These are phyloP conservation scores for Yoshiicerus persimilis DNA, from an alignment of 1,140 invertebrate genomes.

Conservation along the genomic window DNA sequence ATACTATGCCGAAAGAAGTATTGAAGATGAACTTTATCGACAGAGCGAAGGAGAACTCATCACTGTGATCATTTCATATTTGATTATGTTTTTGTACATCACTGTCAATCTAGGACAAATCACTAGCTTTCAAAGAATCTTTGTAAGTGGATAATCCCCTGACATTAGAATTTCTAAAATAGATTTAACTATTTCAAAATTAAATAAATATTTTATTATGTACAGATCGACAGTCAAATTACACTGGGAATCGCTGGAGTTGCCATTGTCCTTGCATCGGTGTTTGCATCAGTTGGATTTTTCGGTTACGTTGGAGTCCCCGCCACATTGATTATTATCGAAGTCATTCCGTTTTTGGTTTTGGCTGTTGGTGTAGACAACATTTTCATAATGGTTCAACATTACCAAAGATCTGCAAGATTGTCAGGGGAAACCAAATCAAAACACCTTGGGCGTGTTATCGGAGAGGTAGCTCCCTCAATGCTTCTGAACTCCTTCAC, in stretches of 20 bases:
- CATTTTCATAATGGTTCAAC: conserved; percentile 97
- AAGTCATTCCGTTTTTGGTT: conserved; percentile 90
- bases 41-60: conserved; percentile 87
- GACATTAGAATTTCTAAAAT: conserved; percentile 36
- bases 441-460: conserved; percentile 70
- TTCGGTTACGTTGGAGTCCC: conserved; percentile 77
- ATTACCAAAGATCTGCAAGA: conserved; percentile 66
- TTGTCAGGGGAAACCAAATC: conserved; percentile 57
- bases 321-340: conserved; percentile 83
- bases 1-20: conserved; percentile 88
- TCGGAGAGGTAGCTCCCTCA: conserved; percentile 80
- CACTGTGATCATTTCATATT: conserved; percentile 91
- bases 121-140: conserved; percentile 59
- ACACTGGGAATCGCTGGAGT: conserved; percentile 89
- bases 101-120: conserved; percentile 78
- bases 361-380: conserved; percentile 99
- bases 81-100: conserved; percentile 98
- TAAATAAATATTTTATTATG: conserved; percentile 55
- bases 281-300: conserved; percentile 75
- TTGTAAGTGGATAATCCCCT: conserved; percentile 56
- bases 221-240: conserved; percentile 87
- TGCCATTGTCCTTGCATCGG: conserved; percentile 77
- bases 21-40: conserved; percentile 90
- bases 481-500: conserved; percentile 84
- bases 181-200: background rate